Evolutionary conservation across 2,888 invertebrate genomes (phyloP), one percentile per base, ranked within the genome.

Genomic region (Trachelus tabidus): DNA sequence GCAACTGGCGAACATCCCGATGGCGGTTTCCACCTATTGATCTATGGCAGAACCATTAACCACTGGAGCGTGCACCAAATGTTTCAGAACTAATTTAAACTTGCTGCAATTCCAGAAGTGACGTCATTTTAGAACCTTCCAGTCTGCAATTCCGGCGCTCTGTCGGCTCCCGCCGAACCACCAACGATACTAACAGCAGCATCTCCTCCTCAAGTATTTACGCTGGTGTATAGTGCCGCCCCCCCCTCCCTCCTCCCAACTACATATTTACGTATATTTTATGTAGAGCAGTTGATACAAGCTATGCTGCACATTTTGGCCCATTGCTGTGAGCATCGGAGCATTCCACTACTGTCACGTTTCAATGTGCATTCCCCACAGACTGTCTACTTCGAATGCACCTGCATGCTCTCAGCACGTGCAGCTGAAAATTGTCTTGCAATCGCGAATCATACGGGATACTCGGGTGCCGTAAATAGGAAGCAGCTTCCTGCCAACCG

Each of bases 81-180:
- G 89, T 89, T 90, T 87, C 85, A 87, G 84, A 90, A 90, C 89
- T 89, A 89, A 90, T 90, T 89, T 89, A 88, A 89, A 90, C 87
- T 89, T 88, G 85, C 80, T 83, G 81, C 82, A 83, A 81, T 82
- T 82, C 81, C 79, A 76, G 23, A 79, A 82, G 81, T 83, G 84
- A 83, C 83, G 82, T 84, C 83, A 79, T 85, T 85, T 87, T 84
- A 82, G 83, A 83, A 83, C 81, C 78, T 82, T 79, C 75, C 77
- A 77, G 30, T 56, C 23, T 9, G 56, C 56, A 56, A 56, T 56
- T 56, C 9, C 23, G 56, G 56, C 6, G 56, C 23, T 56, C 56
- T 9, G 56, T 15, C 56, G 23, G 9, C 56, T 56, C 56, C 56
- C 23, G 23, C 56, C 23, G 6, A 56, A 56, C 56, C 56, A 56